Conservation (phyloP, 2,888 invertebrate genomes). For the Sussaba pulchella region DNA sequence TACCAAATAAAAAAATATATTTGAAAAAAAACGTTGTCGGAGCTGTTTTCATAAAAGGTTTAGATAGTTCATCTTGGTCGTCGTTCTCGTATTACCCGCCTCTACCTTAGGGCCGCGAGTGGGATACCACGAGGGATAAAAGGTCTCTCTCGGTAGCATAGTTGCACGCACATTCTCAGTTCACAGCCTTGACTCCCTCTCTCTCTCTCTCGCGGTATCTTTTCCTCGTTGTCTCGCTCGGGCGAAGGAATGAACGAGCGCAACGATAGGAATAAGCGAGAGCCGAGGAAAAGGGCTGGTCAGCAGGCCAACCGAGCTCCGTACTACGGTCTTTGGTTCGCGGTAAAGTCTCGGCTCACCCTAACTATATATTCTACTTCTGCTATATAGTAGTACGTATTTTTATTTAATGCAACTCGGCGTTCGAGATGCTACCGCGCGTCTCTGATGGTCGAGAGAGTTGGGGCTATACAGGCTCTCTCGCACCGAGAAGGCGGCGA, state of each 20-base stretch:
- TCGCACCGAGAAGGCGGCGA: slow-evolving; percentile 61
- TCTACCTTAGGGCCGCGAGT: slow-evolving; percentile 40
- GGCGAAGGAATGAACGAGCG: slow-evolving; percentile 42
- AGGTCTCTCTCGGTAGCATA: slow-evolving; percentile 79
- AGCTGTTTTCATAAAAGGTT: not conserved
- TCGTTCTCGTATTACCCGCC: slow-evolving; percentile 6
- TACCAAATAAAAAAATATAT: too few relatives aligned
- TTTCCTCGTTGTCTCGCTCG: slow-evolving; percentile 21
- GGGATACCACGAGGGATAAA: slow-evolving; percentile 77
- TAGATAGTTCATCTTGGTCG: not conserved
- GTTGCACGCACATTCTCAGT: slow-evolving; percentile 83
- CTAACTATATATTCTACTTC: slow-evolving; percentile 1
- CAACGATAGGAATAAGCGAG: slow-evolving; percentile 41
- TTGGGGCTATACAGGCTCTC: slow-evolving; percentile 26
- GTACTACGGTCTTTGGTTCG: slow-evolving; percentile 22
- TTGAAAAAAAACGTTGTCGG: too few relatives aligned
- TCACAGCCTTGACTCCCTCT: slow-evolving; percentile 80
- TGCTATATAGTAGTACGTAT: slow-evolving; percentile 21
- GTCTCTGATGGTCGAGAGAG: slow-evolving; percentile 58
- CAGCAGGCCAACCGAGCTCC: slow-evolving; percentile 26
- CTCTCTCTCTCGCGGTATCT: slow-evolving; percentile 22
- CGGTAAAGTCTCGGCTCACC: slow-evolving; percentile 20
- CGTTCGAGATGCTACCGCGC: slow-evolving; percentile 52
- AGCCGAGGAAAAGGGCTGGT: slow-evolving; percentile 53
- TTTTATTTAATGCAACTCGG: slow-evolving; percentile 49